These are phyloP conservation scores for Lates calcarifer DNA, from an alignment of 2,113 vertebrate species.

Conservation along the genomic window DNA sequence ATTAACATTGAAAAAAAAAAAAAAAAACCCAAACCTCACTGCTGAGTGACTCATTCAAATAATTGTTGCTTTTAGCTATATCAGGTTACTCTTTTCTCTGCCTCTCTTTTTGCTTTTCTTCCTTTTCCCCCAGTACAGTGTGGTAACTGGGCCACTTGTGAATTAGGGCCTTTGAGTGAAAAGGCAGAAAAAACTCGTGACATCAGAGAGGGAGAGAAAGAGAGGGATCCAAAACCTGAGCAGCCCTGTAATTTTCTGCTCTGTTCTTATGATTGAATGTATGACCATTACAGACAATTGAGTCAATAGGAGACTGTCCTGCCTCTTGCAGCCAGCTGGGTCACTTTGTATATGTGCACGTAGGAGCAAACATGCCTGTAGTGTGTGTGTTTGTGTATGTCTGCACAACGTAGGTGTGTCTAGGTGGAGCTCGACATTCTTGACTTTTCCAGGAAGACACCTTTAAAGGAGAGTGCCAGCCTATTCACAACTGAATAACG, in stretches of 20 bases:
- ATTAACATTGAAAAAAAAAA: constrained; percentile 66
- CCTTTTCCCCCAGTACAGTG: constrained; percentile 42
- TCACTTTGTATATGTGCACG: constrained; percentile 5
- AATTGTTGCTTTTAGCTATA: constrained; percentile 80
- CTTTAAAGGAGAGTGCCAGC: background rate
- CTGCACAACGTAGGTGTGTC: constrained; percentile 30
- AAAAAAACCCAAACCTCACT: constrained; percentile 63
- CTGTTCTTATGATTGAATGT: constrained; percentile 40
- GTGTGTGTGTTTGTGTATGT: background rate
- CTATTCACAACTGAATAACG: constrained; percentile 30
- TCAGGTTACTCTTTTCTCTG: constrained; percentile 73
- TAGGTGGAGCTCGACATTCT: constrained; percentile 29
- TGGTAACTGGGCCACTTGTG: constrained; percentile 78
- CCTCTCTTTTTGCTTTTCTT: constrained; percentile 56
- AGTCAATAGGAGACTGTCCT: constrained; percentile 27
- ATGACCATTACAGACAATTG: constrained; percentile 36
- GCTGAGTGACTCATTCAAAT: constrained; percentile 80
- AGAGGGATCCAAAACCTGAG: constrained; percentile 50
- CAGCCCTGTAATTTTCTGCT: constrained; percentile 65
- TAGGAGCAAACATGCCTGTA: constrained; percentile 8
- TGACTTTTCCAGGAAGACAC: constrained; percentile 15
- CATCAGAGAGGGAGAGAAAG: constrained; percentile 60
- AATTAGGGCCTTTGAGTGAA: constrained; percentile 72
- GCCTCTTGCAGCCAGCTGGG: background rate
- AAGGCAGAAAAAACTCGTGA: constrained; percentile 52